These are phyloP conservation scores for Microcebus jonahi DNA, from an alignment of 2,113 vertebrate genomes.

Conservation along the genomic window DNA sequence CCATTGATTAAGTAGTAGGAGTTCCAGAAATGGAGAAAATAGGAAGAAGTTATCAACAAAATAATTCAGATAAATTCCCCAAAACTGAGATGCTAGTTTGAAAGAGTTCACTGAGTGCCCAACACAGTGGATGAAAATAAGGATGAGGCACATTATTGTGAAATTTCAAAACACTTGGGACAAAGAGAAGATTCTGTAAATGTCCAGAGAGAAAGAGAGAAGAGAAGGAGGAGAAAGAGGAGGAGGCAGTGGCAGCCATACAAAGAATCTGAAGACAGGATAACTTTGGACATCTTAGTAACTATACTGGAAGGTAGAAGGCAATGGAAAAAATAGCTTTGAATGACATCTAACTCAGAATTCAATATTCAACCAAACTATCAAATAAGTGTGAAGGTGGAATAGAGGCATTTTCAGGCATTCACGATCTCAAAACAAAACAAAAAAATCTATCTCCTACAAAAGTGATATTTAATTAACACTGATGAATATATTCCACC, in stretches of 20 bases:
- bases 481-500: background rate
- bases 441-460: background rate
- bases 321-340: background rate
- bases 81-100: background rate
- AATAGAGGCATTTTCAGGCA: constrained; percentile 15
- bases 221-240: background rate
- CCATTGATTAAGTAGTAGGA: background rate
- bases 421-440: background rate
- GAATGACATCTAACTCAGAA: background rate
- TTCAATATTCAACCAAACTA: background rate
- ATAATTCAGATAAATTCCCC: background rate
- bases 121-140: background rate
- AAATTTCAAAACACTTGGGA: background rate
- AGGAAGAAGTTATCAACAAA: background rate
- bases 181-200: background rate
- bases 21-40: background rate
- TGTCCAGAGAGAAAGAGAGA: background rate
- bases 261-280: background rate
- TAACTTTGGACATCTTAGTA: background rate
- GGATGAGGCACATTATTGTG: background rate
- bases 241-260: background rate
- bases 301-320: background rate
- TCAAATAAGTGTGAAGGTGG: background rate
- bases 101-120: background rate
- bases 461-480: background rate